Evolutionary conservation across 2,888 invertebrate genomes (phyloP), one percentile per base, ranked within the genome.

Genomic region (Plagodis dolabraria): DNA sequence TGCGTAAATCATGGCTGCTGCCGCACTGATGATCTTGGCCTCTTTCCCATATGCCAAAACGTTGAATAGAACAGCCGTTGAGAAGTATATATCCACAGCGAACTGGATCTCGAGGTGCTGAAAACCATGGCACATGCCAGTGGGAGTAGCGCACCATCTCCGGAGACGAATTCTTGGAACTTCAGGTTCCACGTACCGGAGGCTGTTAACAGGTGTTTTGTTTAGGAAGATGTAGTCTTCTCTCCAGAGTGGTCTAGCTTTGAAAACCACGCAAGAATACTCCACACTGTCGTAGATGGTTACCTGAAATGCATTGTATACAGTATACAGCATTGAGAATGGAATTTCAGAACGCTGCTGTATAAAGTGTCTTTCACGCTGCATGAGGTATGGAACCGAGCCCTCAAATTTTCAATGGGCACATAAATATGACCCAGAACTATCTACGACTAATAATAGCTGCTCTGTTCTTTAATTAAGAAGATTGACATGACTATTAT

Each of bases 231-330:
- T 33, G 8, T 22, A 8, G 5, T 8, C 6, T 0, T 34, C 2
- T n/a, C 6, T 4, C 33, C 44, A 5, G 0, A 42, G 6, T 0
- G 71, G 60, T 6, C 57, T 45, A 0, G 73, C 75, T 10, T 56
- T 63, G 57, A 85, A 76, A 0, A 73, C 56, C 0, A 84, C 59
- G 65, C 84, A 85, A 0, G 79, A 76, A 59, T 83, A 85, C 34
- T 83, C 84, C 5, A 76, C 59, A 33, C 69, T 55, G 0, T 72
- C 57, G 50, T 69, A 60, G 7, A 84, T 65, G 11, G 83, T 74
- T 47, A 84, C 52, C 84, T 84, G 75, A 7, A 75, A 40, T 40
- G 22, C 22, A 22, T n/a, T n/a, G n/a, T n/a, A n/a, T n/a, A n/a
- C n/a, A n/a, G n/a, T n/a, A n/a, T n/a, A n/a, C n/a, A n/a, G n/a